Conservation (phyloP, 2,888 invertebrate genomes). For the Parnassius mnemosyne region DNA sequence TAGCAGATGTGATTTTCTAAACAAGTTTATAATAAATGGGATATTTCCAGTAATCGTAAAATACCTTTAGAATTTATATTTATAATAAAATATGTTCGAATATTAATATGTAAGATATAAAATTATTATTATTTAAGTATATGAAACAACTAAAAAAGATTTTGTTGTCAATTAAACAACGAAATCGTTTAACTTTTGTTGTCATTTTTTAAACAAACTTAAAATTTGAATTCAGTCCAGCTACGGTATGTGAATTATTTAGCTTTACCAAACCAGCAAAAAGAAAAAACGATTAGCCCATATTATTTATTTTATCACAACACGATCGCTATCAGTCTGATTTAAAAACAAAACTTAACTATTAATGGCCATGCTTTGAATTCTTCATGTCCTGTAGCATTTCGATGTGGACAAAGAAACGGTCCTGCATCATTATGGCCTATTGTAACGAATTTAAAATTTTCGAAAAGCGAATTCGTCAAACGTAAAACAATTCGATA, state of each 20-base stretch:
- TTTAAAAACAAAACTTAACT: slow-evolving; percentile 55
- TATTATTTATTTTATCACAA: slow-evolving; percentile 67
- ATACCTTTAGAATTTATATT: slow-evolving; percentile 27
- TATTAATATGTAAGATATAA: not conserved
- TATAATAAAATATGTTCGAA: slow-evolving; percentile 16
- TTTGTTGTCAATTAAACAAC: slow-evolving; percentile 26
- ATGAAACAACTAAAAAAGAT: no score
- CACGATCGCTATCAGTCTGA: slow-evolving; percentile 65
- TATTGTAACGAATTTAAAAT: slow-evolving; percentile 76
- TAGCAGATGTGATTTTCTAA: slow-evolving; percentile 78
- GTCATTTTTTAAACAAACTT: slow-evolving; percentile 43
- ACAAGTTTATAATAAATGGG: slow-evolving; percentile 77
- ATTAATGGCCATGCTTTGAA: slow-evolving; percentile 58
- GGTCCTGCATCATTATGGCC: slow-evolving; percentile 75
- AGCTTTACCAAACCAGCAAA: slow-evolving; percentile 53
- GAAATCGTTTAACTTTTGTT: slow-evolving; percentile 37
- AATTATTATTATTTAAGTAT: no score
- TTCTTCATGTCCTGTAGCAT: slow-evolving; percentile 60
- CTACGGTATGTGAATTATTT: slow-evolving; percentile 52
- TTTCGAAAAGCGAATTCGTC: slow-evolving; percentile 77
- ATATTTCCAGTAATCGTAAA: slow-evolving; percentile 51
- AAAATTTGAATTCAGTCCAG: slow-evolving; percentile 53
- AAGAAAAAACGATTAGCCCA: slow-evolving; percentile 58
- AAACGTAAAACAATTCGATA: slow-evolving; percentile 81
- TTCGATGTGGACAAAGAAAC: slow-evolving; percentile 69